Conservation (phyloP, 2,888 invertebrate species). For the Subacronicta megacephala region DNA sequence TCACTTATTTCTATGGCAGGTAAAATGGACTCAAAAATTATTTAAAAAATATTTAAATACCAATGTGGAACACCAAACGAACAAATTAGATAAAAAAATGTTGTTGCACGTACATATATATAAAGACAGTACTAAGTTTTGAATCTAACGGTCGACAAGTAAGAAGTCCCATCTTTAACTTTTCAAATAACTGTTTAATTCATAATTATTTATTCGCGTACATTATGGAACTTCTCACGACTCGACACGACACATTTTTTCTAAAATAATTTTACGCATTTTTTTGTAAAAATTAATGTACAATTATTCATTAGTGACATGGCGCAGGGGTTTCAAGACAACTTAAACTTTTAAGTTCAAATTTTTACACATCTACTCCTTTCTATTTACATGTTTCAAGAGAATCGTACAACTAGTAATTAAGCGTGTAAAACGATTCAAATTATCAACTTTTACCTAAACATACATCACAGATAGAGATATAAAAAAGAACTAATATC, state of each 20-base stretch:
- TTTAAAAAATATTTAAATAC: slow-evolving; percentile 79
- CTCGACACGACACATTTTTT: slow-evolving; percentile 30
- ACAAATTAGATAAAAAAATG: slow-evolving; percentile 74
- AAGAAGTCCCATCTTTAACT: slow-evolving; percentile 32
- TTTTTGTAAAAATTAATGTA: slow-evolving; percentile 51
- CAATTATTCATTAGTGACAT: slow-evolving; percentile 48
- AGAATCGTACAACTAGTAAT: slow-evolving; percentile 76
- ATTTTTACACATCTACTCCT: slow-evolving; percentile 65
- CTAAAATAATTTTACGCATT: slow-evolving; percentile 38
- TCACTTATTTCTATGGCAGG: slow-evolving; percentile 88
- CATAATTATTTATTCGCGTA: slow-evolving; percentile 15
- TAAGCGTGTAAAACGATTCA: slow-evolving; percentile 78
- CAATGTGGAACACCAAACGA: slow-evolving; percentile 73
- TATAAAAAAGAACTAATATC: slow-evolving; percentile 74
- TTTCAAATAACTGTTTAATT: slow-evolving; percentile 30
- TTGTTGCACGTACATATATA: slow-evolving; percentile 53
- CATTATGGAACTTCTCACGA: slow-evolving; percentile 51
- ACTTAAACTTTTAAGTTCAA: slow-evolving; percentile 67
- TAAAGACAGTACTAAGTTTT: slow-evolving; percentile 42
- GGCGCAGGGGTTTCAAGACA: slow-evolving; percentile 53
- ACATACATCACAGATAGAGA: slow-evolving; percentile 88
- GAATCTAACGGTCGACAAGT: slow-evolving; percentile 21
- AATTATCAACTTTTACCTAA: slow-evolving; percentile 87
- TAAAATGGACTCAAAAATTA: slow-evolving; percentile 85
- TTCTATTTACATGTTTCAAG: slow-evolving; percentile 75